Evolutionary conservation across 2,797 vertebrate genomes (phyloP), one percentile per base, ranked within the genome.

Genomic region (Neopelma chrysocephalum): DNA sequence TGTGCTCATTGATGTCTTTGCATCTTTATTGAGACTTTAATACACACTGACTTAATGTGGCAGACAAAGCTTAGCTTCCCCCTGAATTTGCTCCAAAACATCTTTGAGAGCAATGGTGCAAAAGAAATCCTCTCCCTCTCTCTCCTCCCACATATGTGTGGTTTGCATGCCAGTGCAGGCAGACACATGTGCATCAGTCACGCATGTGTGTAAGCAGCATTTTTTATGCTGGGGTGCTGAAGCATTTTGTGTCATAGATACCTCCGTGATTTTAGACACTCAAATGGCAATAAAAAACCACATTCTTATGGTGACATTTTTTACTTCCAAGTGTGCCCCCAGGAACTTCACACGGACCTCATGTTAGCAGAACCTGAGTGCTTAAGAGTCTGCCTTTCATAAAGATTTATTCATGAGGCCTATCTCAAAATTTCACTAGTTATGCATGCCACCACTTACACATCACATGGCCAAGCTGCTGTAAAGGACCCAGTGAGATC

Each of bases 11-110:
- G 58, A 60, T 23, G 10, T 65, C 88, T 87, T 69, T 90, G 77
- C 70, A 66, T 91, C 80, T 86, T 89, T 54, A 91, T 68, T 54
- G 51, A 2, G 2, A 56, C 29, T 91, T 87, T 93, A 91, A 64
- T 62, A 56, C 17, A 21, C 58, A 21, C 12, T 27, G 40, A 42
- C 42, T 89, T 82, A 87, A 91, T 25, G 70, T 66, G 43, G 57
- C 69, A 92, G 79, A 75, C 23, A 88, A 91, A 83, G 60, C 34
- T 64, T 75, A 80, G 48, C 22, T 51, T 75, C 38, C 83, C 43
- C 42, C 22, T 91, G 82, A 90, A 91, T 85, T 70, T 85, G 21
- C 14, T 71, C 23, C 40, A 82, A 76, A 89, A 82, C 60, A 31
- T 27, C 34, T 85, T 58, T 79, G 45, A 92, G 12, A 68, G 26